Evolutionary conservation across 2,888 invertebrate genomes (phyloP), one percentile per base, ranked within the genome.

Genomic region (Marasmarcha lunaedactyla): DNA sequence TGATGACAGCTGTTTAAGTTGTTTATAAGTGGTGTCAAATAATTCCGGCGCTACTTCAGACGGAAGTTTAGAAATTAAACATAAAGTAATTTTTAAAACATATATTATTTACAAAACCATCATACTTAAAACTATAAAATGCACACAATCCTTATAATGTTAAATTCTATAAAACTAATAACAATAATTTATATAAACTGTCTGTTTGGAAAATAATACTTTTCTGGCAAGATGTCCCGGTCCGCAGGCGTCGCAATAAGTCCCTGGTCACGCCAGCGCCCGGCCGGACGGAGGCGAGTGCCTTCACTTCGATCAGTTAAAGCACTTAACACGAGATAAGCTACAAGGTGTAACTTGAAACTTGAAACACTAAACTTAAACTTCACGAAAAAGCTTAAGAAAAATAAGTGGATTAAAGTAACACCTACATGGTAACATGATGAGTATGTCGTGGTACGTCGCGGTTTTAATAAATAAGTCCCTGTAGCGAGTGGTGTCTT

Each of bases 281-380:
- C 65, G 72, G 71, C 55, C 77, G 81, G 81, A 81, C 79, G 81
- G 79, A 77, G 61, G 58, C 57, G 60, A 20, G 20, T n/a, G n/a
- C n/a, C 62, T 54, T 42, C 38, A 42, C 49, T 57, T 58, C 52
- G 48, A 51, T 20, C 3, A 20, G 20, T 45, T 36, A 46, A 50
- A 51, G 47, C 37, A 44, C 46, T 47, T 42, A 49, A 40, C 46
- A 52, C 46, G 45, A 47, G 52, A 52, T 61, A 68, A 68, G 67
- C 69, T 64, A 66, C 55, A 41, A 14, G 33, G 63, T n/a, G n/a
- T 52, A 63, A 68, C 54, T 53, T 44, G 51, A 68, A 52, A 66
- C 64, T 45, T 42, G 44, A 44, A 35, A 20, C 49, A 50, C 55
- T 47, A 45, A 50, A 52, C 47, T 20, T 20, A 20, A 20, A 20